phyloP scores from a whole-genome alignment of 2,113 vertebrate species.

The Thalassarche chlororhynchos region DNA sequence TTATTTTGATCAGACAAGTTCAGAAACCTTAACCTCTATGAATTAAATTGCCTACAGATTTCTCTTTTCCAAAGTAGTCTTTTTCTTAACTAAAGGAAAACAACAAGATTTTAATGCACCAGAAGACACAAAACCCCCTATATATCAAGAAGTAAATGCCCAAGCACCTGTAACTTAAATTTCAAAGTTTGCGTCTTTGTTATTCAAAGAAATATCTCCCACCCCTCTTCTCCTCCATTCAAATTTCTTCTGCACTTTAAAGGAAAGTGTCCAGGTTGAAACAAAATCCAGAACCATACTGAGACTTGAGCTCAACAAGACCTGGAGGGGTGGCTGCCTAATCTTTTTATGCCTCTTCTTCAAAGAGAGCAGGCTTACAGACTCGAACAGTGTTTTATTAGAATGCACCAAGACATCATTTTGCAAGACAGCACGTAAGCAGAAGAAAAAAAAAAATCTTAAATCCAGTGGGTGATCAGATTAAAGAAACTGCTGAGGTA shows the following conservation, averaged over 20 bases:
- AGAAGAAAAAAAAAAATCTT: neutral
- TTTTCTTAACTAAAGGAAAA: neutral
- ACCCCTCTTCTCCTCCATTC: neutral
- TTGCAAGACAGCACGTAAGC: neutral
- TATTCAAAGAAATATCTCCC: neutral
- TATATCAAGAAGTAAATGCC: neutral
- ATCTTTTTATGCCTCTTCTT: neutral
- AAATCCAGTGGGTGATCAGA: neutral
- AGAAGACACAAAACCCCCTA: neutral
- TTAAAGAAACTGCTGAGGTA: neutral
- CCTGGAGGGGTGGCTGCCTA: neutral
- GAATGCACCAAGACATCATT: neutral
- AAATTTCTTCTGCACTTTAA: neutral
- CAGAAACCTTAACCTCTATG: neutral
- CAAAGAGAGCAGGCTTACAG: neutral
- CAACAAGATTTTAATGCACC: neutral
- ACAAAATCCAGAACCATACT: neutral
- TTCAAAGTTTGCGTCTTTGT: neutral
- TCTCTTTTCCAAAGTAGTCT: neutral
- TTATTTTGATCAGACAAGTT: constrained; percentile 32
- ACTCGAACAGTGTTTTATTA: neutral
- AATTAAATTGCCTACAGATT: neutral
- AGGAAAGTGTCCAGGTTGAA: neutral
- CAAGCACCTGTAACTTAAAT: neutral
- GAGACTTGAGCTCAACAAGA: neutral